Evolutionary conservation across 2,888 invertebrate genomes (phyloP), one percentile per base, ranked within the genome.

Genomic region (Drosophila nr. medialis): DNA sequence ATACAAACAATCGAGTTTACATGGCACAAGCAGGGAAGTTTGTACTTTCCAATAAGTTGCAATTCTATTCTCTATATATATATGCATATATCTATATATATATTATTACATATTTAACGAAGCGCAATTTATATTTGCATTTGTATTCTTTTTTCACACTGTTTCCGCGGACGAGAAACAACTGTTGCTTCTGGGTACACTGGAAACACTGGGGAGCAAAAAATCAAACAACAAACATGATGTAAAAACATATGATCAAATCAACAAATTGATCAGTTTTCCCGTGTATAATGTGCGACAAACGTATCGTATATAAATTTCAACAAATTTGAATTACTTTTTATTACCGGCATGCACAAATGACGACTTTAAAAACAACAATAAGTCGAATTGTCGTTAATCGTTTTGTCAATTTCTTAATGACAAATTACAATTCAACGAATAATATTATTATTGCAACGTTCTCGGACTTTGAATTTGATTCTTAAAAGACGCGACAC

Each of bases 41-140:
- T 69, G 61, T 83, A 83, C 87, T 85, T 87, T 87, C 78, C 78
- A 85, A 85, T 87, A 87, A 76, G 72, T 76, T 78, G 64, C 59
- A 58, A 75, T 74, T 82, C 60, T 72, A 69, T 82, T 79, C 65
- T 68, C 30, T 66, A 36, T 54, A 27, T 4, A n/a, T 27, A 27
- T 38, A n/a, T 54, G 36, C 36, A 36, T n/a, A 54, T n/a, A 36
- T 36, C 11, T n/a, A 3, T 21, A 30, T n/a, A 21, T n/a, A n/a
- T 65, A 50, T 45, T 32, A 45, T 50, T 40, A 48, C 56, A 64
- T 72, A 51, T 51, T 74, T 40, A 75, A 59, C 59, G 60, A 64
- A 70, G 70, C 77, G 73, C 70, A 68, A 68, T 80, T 71, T 74
- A 68, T 24, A 72, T 67, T 75, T 67, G 68, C 77, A 77, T 72